Evolutionary conservation across 2,797 vertebrate species (phyloP).

Genomic region (Xenops minutus): DNA sequence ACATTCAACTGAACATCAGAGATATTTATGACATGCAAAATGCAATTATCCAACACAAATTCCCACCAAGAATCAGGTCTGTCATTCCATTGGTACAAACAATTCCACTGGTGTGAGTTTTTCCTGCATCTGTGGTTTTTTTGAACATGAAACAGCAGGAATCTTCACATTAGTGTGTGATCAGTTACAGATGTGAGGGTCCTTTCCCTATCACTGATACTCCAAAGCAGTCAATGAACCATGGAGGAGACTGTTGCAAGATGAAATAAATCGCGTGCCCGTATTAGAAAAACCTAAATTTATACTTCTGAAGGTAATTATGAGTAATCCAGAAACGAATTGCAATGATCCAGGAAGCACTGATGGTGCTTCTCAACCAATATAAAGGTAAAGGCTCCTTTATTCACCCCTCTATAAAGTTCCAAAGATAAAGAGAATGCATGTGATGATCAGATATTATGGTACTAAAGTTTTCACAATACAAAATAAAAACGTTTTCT

Average conservation of each 20-base stretch:
- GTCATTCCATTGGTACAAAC: not conserved
- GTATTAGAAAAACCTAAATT: not conserved
- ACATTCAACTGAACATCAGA: not conserved
- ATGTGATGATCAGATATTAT: not conserved
- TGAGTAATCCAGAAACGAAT: not conserved
- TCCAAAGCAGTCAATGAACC: not conserved
- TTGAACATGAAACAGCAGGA: not conserved
- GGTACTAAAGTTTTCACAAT: not conserved
- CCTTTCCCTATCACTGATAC: not conserved
- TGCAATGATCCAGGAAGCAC: not conserved
- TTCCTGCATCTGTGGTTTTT: not conserved
- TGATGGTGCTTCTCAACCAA: not conserved
- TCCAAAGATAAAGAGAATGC: not conserved
- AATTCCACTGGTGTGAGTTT: not conserved
- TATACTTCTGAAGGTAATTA: not conserved
- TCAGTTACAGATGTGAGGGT: not conserved
- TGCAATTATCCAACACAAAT: not conserved
- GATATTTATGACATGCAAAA: not conserved
- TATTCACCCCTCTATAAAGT: not conserved
- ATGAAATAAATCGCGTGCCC: fast-evolving
- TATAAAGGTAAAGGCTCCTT: not conserved
- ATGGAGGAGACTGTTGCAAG: not conserved
- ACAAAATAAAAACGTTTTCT: not conserved
- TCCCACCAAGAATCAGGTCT: not conserved
- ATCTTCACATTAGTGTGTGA: not conserved